A percentile compares a stretch with the other conserved stretches of the same genome.
phyloP scores from a whole-genome alignment of 1,140 invertebrate species.

The Drosophila orosa region DNA sequence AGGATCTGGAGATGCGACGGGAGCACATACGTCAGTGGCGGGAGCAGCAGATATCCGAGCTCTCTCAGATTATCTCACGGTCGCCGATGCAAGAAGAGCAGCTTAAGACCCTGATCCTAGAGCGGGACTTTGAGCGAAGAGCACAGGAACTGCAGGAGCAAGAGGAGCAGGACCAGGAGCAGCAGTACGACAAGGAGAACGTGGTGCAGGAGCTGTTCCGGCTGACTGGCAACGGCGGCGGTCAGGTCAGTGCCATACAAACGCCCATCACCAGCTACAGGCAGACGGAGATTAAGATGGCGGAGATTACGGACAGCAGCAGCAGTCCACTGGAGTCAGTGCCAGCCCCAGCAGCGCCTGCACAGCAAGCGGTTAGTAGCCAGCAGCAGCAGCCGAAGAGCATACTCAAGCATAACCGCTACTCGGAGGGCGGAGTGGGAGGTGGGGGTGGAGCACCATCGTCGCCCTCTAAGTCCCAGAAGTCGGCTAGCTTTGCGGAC shows the following conservation, averaged over 20 bases:
- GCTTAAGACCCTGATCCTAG: slow-evolving; percentile 91
- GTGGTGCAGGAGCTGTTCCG: slow-evolving; percentile 79
- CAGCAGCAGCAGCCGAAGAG: slow-evolving; percentile 77
- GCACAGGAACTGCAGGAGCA: slow-evolving; percentile 91
- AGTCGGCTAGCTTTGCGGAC: slow-evolving; percentile 82
- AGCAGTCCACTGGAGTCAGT: slow-evolving; percentile 41
- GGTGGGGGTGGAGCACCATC: slow-evolving; percentile 66
- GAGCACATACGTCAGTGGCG: slow-evolving; percentile 86
- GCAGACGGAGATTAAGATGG: slow-evolving; percentile 79
- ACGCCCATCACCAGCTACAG: slow-evolving; percentile 76
- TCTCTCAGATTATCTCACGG: slow-evolving; percentile 88
- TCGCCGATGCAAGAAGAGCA: slow-evolving; percentile 94
- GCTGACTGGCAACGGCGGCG: slow-evolving; percentile 44
- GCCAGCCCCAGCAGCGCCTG: slow-evolving; percentile 8
- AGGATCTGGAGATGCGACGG: slow-evolving; percentile 85
- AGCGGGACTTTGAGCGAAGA: slow-evolving; percentile 94
- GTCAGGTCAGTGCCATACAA: slow-evolving; percentile 76
- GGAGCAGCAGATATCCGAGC: slow-evolving; percentile 93
- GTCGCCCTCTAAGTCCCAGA: slow-evolving; percentile 83
- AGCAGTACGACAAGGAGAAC: slow-evolving; percentile 84
- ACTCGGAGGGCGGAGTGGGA: slow-evolving; percentile 64
- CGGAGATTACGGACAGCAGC: slow-evolving; percentile 66
- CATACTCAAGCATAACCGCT: slow-evolving; percentile 83
- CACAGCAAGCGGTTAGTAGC: not conserved
- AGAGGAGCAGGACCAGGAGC: slow-evolving; percentile 91